Conservation (phyloP, 1,140 invertebrate species). For the Sarcophaga peregrina region DNA sequence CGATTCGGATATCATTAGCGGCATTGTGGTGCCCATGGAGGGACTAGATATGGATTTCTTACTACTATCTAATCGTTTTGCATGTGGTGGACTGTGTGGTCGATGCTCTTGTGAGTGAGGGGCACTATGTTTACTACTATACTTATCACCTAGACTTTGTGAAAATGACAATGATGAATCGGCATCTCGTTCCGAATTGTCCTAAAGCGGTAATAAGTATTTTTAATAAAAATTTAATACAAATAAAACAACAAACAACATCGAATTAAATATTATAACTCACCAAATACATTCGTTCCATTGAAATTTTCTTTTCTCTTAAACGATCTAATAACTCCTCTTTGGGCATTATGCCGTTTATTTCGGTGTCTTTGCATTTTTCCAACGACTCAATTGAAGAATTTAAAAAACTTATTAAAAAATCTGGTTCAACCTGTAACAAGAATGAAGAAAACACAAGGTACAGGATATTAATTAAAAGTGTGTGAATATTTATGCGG, state of each 20-base stretch:
- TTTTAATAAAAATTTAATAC: too few relatives aligned
- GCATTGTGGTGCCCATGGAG: conserved; percentile 52
- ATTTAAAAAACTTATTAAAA: conserved; percentile 77
- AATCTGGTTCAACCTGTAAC: conserved; percentile 74
- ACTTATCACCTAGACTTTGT: conserved; percentile 61
- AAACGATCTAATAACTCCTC: conserved; percentile 74
- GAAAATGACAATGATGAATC: conserved; percentile 63
- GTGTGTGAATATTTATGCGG: too few relatives aligned
- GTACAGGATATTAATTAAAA: too few relatives aligned
- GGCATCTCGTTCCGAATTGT: conserved; percentile 59
- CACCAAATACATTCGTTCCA: conserved; percentile 64
- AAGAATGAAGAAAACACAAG: too few relatives aligned
- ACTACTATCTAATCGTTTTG: conserved; percentile 60
- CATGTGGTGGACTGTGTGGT: conserved; percentile 56
- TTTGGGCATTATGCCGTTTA: conserved; percentile 69
- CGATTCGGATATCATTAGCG: conserved; percentile 60
- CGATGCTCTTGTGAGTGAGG: conserved; percentile 51
- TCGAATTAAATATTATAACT: neutral
- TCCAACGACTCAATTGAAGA: conserved; percentile 75
- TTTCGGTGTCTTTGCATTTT: conserved; percentile 66
- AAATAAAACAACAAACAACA: too few relatives aligned
- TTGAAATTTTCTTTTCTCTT: conserved; percentile 73
- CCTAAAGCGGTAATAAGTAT: conserved; percentile 46
- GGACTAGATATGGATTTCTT: conserved; percentile 65
- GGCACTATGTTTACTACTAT: conserved; percentile 48